phyloP scores from a whole-genome alignment of 2,888 invertebrate species.

The Sphecodes monilicornis region DNA sequence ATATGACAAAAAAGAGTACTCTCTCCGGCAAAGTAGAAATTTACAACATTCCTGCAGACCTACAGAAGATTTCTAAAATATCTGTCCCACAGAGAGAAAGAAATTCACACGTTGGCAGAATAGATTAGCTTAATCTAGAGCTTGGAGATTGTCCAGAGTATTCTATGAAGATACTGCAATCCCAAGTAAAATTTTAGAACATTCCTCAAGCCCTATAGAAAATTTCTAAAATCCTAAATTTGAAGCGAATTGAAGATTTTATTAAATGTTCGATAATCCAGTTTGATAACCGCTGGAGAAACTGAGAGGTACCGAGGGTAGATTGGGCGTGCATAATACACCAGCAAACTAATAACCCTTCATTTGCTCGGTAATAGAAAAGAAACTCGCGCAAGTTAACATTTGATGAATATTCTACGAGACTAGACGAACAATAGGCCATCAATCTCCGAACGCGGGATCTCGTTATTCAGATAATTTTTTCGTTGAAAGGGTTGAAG shows the following conservation, averaged over 20 bases:
- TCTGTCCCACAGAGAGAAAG: too few species aligned
- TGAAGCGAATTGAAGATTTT: not conserved
- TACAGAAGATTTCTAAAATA: too few species aligned
- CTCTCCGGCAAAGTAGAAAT: too few species aligned
- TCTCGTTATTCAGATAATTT: constrained; percentile 5
- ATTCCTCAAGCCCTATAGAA: not conserved
- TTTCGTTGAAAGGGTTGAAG: constrained; percentile 42
- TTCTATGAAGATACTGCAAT: too few species aligned
- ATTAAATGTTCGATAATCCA: not conserved
- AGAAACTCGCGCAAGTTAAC: not conserved
- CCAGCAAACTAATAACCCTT: not conserved
- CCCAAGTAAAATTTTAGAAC: too few species aligned
- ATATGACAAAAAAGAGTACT: too few species aligned
- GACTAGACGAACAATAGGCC: not conserved
- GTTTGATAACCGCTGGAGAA: not conserved
- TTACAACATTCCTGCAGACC: too few species aligned
- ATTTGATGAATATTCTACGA: not conserved
- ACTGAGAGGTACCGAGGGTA: not conserved
- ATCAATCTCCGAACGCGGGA: not conserved
- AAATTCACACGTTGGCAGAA: too few species aligned
- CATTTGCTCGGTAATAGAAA: not conserved
- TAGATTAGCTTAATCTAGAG: too few species aligned
- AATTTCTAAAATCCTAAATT: not conserved
- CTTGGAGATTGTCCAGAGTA: too few species aligned
- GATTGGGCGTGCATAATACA: not conserved